These are phyloP conservation scores for Mastomys natalensis DNA, from an alignment of 2,113 vertebrate species.

Conservation along the genomic window DNA sequence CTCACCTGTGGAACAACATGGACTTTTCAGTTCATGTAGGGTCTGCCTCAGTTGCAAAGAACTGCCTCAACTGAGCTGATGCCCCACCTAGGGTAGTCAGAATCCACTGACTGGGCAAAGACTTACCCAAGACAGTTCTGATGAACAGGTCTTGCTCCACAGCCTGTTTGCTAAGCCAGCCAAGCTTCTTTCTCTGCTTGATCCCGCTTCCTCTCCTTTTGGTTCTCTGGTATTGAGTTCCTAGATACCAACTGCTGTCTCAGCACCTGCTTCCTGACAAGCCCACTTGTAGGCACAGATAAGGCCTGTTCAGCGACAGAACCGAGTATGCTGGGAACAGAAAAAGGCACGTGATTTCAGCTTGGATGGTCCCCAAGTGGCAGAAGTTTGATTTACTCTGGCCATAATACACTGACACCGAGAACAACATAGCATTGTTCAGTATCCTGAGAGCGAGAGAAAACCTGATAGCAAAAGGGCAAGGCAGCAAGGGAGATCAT, in stretches of 20 bases:
- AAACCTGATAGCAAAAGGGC: slow-evolving; percentile 17
- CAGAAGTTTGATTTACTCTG: slow-evolving; percentile 39
- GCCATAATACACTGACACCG: background rate
- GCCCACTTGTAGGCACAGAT: background rate
- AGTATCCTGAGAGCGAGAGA: background rate
- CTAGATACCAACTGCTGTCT: slow-evolving; percentile 10
- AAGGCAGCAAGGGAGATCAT: background rate
- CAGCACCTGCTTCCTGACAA: slow-evolving; percentile 23
- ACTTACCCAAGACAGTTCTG: background rate
- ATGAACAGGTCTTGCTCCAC: background rate
- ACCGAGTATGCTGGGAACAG: background rate
- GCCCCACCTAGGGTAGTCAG: background rate
- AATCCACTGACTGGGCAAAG: background rate
- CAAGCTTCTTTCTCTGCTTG: background rate
- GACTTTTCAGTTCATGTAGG: background rate
- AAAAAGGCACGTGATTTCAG: slow-evolving; percentile 33
- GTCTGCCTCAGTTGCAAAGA: background rate
- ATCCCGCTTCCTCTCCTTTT: background rate
- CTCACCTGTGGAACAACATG: background rate
- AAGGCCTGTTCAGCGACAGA: background rate
- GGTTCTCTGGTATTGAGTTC: background rate
- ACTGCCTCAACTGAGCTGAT: background rate
- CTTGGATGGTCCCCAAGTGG: slow-evolving; percentile 5
- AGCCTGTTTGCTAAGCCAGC: background rate
- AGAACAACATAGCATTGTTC: slow-evolving; percentile 31